Evolutionary conservation across 2,797 vertebrate genomes (phyloP).

Genomic region (Phalloptychus januarius): DNA sequence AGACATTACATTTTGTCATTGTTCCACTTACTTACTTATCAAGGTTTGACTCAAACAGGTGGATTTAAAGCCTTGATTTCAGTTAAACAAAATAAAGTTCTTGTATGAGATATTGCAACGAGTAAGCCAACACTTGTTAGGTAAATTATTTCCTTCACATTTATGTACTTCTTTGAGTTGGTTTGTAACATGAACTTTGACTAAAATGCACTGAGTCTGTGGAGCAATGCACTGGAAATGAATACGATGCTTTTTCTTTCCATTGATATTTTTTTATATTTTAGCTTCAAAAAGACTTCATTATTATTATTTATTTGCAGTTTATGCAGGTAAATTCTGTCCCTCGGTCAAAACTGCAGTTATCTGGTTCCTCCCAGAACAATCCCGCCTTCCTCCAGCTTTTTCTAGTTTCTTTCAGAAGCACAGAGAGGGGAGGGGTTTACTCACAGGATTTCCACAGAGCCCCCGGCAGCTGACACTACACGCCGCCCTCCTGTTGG

Average conservation of each 20-base stretch:
- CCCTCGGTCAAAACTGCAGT: no score
- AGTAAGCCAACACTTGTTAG: neutral
- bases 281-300: neutral
- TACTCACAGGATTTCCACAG: conserved; percentile 31
- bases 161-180: neutral
- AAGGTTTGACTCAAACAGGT: no score
- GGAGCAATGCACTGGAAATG: neutral
- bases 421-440: conserved; percentile 13
- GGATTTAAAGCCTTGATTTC: neutral
- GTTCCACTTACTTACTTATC: no score
- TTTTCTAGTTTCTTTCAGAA: conserved; percentile 50
- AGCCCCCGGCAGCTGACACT: conserved; percentile 53
- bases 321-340: neutral
- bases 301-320: neutral
- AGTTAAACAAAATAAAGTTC: neutral
- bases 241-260: neutral
- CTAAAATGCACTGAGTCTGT: neutral
- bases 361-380: neutral
- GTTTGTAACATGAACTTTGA: neutral
- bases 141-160: no score
- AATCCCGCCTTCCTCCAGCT: conserved; percentile 30
- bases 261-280: neutral
- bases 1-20: no score
- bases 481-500: conserved; percentile 60
- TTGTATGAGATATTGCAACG: neutral